Evolutionary conservation across 2,888 invertebrate genomes (phyloP).

Genomic region (Gerris lacustris): DNA sequence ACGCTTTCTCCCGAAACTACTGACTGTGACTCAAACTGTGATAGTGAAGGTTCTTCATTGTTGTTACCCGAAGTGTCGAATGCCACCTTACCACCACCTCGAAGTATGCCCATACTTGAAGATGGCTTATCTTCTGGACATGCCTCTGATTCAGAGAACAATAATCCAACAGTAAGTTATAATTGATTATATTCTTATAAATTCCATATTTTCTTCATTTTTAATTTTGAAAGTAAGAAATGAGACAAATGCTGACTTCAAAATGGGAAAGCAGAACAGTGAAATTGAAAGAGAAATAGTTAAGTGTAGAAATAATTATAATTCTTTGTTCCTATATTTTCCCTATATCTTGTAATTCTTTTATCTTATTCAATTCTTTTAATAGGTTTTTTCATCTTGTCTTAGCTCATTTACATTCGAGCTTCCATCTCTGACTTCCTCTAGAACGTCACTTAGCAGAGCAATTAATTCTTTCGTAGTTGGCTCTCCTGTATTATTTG

Average conservation of each 20-base stretch:
- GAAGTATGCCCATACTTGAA: conserved; percentile 80
- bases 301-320: conserved; percentile 41
- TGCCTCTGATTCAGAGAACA: conserved; percentile 82
- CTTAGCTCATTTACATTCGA: no score
- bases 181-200: neutral
- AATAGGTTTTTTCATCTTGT: no score
- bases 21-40: conserved; percentile 79
- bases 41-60: conserved; percentile 70
- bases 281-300: conserved; percentile 59
- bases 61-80: conserved; percentile 42
- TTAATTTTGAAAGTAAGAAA: no score
- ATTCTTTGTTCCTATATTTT: no score
- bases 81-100: conserved; percentile 33
- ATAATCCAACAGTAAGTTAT: conserved; percentile 54
- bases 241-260: no score
- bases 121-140: conserved; percentile 90
- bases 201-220: no score
- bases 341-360: no score
- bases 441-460: no score
- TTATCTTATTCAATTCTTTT: no score
- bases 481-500: no score
- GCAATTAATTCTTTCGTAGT: no score
- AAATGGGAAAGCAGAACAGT: conserved; percentile 51
- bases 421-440: no score
- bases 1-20: conserved; percentile 85